phyloP scores from a whole-genome alignment of 2,888 invertebrate species.

The Thecophora atra region DNA sequence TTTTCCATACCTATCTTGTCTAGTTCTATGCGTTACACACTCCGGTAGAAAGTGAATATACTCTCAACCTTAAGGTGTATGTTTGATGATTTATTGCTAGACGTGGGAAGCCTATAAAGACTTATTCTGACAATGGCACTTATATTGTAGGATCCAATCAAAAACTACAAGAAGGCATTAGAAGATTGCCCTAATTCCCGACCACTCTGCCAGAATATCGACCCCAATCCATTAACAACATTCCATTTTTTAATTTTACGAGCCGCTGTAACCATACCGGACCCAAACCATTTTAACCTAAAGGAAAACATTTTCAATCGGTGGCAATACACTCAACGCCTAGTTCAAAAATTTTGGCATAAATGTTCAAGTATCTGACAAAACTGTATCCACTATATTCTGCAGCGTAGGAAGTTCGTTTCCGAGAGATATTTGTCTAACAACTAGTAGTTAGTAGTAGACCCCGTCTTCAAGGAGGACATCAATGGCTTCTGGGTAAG shows the following conservation, averaged over 20 bases:
- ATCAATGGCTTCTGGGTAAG: no score
- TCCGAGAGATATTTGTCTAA: no score
- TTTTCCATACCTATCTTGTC: no score
- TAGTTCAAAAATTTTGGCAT: conserved; percentile 3
- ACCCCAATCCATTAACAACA: conserved; percentile 42
- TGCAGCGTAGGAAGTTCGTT: no score
- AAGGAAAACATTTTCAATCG: not conserved
- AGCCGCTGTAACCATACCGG: not conserved
- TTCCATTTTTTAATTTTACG: conserved; percentile 38
- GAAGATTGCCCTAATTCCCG: conserved; percentile 35
- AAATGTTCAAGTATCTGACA: conserved; percentile 20
- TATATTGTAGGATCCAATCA: conserved; percentile 42
- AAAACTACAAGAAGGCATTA: conserved; percentile 47
- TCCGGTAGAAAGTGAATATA: no score
- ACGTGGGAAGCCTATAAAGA: no score
- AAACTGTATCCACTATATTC: no score
- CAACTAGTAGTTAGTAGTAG: no score
- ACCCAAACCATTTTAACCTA: not conserved
- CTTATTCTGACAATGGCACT: conserved; percentile 41
- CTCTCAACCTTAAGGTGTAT: no score
- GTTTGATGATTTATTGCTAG: no score
- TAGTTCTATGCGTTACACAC: no score
- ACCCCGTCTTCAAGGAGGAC: no score
- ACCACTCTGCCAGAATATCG: conserved; percentile 19
- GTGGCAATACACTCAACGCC: conserved; percentile 2